Evolutionary conservation across 1,140 invertebrate species (phyloP), one percentile per base, ranked within the genome.

Genomic region (Zaprionus gabonicus): DNA sequence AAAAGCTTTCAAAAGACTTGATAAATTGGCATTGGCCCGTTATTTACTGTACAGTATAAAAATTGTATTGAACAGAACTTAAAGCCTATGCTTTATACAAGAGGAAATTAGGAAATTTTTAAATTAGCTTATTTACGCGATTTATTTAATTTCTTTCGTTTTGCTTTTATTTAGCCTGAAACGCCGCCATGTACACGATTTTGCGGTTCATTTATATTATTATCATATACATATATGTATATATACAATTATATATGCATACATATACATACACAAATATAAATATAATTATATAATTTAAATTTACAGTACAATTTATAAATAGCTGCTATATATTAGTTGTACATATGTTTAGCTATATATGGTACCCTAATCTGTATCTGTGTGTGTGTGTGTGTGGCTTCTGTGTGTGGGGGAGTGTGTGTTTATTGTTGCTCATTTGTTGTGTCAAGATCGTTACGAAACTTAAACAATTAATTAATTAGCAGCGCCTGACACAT

Each of bases 1-100:
- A 83, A 88, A 88, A 90, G 85, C 85, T 90, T 88, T 88, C 56
- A 73, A 78, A 77, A 73, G 67, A 86, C 73, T 78, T 53, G 44
- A 44, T 71, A 44, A 65, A 58, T 73, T 68, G 58, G 60, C 75
- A 64, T 68, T 56, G 15, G 60, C 68, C 60, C 27, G 56, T 66
- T 56, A 56, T 67, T 60, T 62, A 58, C 64, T 82, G 58, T 82
- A 82, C 76, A 82, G 28, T 77, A 71, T 78, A 67, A 72, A 80
- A 73, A 27, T 56, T 51, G 46, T 57, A 66, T 65, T 63, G 58
- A 71, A 73, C 41, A 59, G 64, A 71, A 58, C 73, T 68, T 82
- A 83, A 83, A 73, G 66, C 65, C 73, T 83, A 76, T 51, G 76
- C 57, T 88, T 82, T 86, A 80, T 83, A 82, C 83, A 88, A 55